Base-by-base conservation (phyloP, 2,888 invertebrate species). In the Drosophila vallismaia region DNA sequence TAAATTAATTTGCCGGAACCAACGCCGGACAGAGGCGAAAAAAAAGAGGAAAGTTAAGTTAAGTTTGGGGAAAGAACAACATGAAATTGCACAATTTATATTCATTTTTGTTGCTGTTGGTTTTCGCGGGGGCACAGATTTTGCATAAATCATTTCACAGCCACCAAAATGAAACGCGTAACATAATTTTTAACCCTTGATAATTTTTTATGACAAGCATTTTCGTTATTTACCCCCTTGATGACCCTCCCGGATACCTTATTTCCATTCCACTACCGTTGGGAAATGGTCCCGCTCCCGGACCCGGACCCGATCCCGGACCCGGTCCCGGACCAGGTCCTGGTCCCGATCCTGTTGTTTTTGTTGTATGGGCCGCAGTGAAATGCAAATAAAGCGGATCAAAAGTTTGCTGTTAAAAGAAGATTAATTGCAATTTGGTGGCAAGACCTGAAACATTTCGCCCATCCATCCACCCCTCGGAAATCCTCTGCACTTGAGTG, bases 21-120 rank as follows among this genome's bases (percentile, higher is more conserved):
- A 75, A 80, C 86, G 14, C 3, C 19, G 8, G 8, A 59, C 64
- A 46, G 46, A 55, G 74, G 67, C 62, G 31, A 68, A 4, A 36
- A 66, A 72, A 58, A 74, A 69, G 71, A 88, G 84, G 88, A 82
- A 82, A 88, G 82, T 74, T 77, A 59, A 60, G 73, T 46, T 54
- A 54, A 70, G 74, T 72, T 69, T 28, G n/a, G 36, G 50, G 46
- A 36, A 70, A 5, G 45, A 66, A 72, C 64, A 74, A 69, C 75
- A 88, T 86, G 88, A 82, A 82, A 88, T 86, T 86, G 82, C 87
- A 83, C 85, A 81, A 83, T 83, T 83, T 83, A 88, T 83, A 85
- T 83, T 83, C 87, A 84, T 83, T 75, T 83, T 79, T 78, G 42
- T 49, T 54, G 49, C 62, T 36, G 58, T 38, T 66, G 51, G 48